Percentiles rank a stretch among this genome's conserved stretches.
phyloP scores from a whole-genome alignment of 2,797 vertebrate species.

The Telmatherina bonti region DNA sequence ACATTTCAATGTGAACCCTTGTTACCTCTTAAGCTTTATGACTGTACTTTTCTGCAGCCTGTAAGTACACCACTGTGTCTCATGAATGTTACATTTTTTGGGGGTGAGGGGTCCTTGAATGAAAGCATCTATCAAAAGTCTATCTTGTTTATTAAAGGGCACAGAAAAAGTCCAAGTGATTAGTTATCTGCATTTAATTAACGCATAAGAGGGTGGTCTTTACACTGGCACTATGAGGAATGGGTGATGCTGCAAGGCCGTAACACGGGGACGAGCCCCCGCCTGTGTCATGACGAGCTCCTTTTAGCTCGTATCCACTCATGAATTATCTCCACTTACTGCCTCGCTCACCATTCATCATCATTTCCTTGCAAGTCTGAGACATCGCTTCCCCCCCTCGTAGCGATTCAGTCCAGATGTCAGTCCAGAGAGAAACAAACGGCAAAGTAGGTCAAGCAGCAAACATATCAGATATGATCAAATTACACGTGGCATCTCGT shows the following conservation, averaged over 20 bases:
- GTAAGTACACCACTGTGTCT: not conserved
- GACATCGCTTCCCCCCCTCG: constrained; percentile 2
- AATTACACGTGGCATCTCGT: constrained; percentile 19
- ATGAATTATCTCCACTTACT: constrained; percentile 35
- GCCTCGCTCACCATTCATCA: constrained; percentile 29
- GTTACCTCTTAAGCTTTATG: not conserved
- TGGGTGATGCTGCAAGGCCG: not conserved
- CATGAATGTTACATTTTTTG: not conserved
- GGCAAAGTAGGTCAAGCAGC: constrained; percentile 34
- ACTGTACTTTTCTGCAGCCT: too few relatives aligned
- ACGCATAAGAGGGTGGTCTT: not conserved
- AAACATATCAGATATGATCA: constrained; percentile 28
- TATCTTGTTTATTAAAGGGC: not conserved
- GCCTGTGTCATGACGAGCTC: constrained; percentile 8
- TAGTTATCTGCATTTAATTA: constrained; percentile 2
- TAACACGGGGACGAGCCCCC: not conserved
- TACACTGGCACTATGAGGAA: constrained; percentile 3
- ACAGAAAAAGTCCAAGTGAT: not conserved
- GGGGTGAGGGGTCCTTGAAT: not conserved
- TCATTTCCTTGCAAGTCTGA: constrained; percentile 9
- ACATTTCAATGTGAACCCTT: not conserved
- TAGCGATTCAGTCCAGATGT: constrained; percentile 27
- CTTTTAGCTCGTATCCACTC: not conserved
- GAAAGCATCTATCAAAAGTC: not conserved
- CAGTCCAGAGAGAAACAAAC: constrained; percentile 39